Conservation (phyloP, 2,888 invertebrate species). For the Linnaemya vulpina region DNA sequence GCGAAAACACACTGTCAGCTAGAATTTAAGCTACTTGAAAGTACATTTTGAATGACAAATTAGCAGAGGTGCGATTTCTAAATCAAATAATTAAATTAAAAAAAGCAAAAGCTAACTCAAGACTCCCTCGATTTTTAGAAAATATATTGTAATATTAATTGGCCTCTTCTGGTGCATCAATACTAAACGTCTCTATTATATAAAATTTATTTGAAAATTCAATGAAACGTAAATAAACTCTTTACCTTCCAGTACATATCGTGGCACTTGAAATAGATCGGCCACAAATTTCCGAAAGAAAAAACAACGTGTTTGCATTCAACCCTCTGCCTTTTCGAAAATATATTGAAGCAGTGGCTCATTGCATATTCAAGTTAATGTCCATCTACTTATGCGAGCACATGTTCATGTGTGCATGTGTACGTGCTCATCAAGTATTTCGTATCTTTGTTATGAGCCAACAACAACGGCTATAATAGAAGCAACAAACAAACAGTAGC, state of each 20-base stretch:
- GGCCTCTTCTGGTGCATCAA: too few species aligned
- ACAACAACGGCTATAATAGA: conserved; percentile 8
- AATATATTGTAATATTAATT: too few species aligned
- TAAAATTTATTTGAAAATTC: too few species aligned
- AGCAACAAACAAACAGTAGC: conserved; percentile 37
- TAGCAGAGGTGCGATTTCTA: too few species aligned
- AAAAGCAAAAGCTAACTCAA: too few species aligned
- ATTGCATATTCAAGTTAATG: conserved; percentile 22
- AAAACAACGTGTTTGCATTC: background rate
- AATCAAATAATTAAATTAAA: too few species aligned
- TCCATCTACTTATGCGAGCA: background rate
- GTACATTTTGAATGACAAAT: too few species aligned
- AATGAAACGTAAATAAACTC: too few species aligned
- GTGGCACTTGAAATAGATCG: too few species aligned
- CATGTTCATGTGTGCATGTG: background rate
- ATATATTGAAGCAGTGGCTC: conserved; percentile 21
- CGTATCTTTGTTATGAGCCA: background rate
- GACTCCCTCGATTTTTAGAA: too few species aligned
- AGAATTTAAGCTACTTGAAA: background rate
- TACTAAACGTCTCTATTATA: too few species aligned
- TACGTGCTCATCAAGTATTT: conserved; percentile 28
- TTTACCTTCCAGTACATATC: too few species aligned
- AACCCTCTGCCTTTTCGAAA: background rate
- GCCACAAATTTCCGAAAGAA: background rate
- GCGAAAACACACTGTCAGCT: background rate